Evolutionary conservation across 2,113 vertebrate species (phyloP), one percentile per base, ranked within the genome.

Genomic region (Strix uralensis): DNA sequence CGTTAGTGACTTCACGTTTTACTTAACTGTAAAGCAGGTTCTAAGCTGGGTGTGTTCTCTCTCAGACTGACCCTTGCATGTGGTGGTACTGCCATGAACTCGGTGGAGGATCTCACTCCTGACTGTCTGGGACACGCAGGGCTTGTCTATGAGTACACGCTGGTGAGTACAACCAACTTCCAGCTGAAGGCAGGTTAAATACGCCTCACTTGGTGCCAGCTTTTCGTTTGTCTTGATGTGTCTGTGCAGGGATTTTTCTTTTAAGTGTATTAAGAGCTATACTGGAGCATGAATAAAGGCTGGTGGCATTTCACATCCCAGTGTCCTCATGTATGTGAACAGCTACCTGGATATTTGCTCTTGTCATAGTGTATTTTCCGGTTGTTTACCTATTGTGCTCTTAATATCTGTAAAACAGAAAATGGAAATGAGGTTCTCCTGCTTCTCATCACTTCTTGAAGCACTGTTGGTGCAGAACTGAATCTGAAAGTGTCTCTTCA

Each of bases 71-170:
- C 98, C 10, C 98, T 99, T 58, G 99, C 99, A 1, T 99, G 99
- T 59, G 99, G 99, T 7, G 99, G 99, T 12, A 92, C 98, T 25
- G 98, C 99, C 74, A 99, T 99, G 98, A 99, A 99, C 94, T 99
- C 99, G 1, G 96, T 99, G 65, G 99, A 99, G 36, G 99, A 99
- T 96, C 98, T 99, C 77, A 98, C 98, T 27, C 97, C 98, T 13
- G 99, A 99, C 20, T 99, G 99, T 69, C 97, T 99, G 98, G 99
- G 99, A 36, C 96, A 99, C 0, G 99, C 99, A 30, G 99, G 99
- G 9, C 98, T 99, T 15, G 98, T 99, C 74, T 99, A 99, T 13
- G 99, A 99, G 84, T 99, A 99, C 87, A 99, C 99, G 0, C 95
- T 99, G 98, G 99, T 99, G 94, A 97, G 99, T 98, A 80, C 49